Evolutionary conservation across 2,113 vertebrate genomes (phyloP).

Genomic region (Solenodon paradoxus): DNA sequence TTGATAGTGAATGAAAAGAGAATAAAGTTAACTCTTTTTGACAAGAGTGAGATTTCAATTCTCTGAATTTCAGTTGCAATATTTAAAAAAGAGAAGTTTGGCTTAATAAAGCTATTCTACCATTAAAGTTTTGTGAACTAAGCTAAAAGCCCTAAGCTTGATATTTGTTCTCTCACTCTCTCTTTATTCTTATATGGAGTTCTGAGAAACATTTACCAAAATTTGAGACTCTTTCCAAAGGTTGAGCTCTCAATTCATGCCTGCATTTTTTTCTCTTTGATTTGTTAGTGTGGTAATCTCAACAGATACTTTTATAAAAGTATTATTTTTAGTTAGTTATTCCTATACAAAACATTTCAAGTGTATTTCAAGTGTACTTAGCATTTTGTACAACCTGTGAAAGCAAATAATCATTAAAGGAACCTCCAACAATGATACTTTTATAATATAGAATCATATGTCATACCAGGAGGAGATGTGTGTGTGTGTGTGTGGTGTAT

Average conservation of each 20-base stretch:
- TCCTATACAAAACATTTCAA: not conserved
- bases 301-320: not conserved
- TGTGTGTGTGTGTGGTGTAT: not conserved
- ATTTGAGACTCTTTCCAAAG: constrained; percentile 18
- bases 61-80: not conserved
- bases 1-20: not conserved
- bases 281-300: not conserved
- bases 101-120: not conserved
- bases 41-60: not conserved
- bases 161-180: not conserved
- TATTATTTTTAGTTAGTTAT: not conserved
- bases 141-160: not conserved
- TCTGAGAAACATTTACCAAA: constrained; percentile 41
- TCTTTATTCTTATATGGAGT: not conserved
- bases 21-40: not conserved
- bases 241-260: not conserved
- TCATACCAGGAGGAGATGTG: not conserved
- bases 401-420: not conserved
- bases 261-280: not conserved
- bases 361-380: not conserved
- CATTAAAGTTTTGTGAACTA: not conserved
- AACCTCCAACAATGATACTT: not conserved
- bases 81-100: not conserved
- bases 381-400: not conserved
- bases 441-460: not conserved